phyloP scores from a whole-genome alignment of 2,888 invertebrate species.

The Lamellibrachia satsuma region DNA sequence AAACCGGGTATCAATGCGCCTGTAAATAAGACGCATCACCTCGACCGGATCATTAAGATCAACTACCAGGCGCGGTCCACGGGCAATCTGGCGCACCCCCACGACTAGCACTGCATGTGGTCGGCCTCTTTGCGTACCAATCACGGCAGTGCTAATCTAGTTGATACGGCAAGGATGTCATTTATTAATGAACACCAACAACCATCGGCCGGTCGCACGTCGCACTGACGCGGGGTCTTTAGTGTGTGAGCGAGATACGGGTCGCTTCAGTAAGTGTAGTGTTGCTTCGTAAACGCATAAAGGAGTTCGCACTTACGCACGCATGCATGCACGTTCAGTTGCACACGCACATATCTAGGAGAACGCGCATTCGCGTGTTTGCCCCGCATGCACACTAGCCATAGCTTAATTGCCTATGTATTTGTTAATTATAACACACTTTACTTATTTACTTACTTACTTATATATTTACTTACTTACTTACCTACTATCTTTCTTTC shows the following conservation, averaged over 20 bases:
- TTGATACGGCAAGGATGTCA: background rate
- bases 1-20: background rate
- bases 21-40: background rate
- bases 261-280: background rate
- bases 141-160: background rate
- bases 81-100: background rate
- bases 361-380: background rate
- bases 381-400: background rate
- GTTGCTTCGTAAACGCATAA: constrained; percentile 10
- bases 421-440: background rate
- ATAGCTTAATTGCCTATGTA: background rate
- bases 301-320: background rate
- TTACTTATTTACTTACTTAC: background rate
- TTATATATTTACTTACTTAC: background rate
- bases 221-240: background rate
- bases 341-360: background rate
- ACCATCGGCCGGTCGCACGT: background rate
- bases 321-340: background rate
- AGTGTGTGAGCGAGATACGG: background rate
- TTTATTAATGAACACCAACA: constrained; percentile 4
- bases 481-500: background rate
- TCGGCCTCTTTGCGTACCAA: background rate
- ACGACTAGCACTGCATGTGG: background rate
- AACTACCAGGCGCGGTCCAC: background rate
- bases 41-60: constrained; percentile 5